A percentile compares a stretch with the other conserved stretches of the same genome.
These are phyloP conservation scores for Phalloptychus januarius DNA, from an alignment of 2,797 vertebrate genomes.

Conservation along the genomic window DNA sequence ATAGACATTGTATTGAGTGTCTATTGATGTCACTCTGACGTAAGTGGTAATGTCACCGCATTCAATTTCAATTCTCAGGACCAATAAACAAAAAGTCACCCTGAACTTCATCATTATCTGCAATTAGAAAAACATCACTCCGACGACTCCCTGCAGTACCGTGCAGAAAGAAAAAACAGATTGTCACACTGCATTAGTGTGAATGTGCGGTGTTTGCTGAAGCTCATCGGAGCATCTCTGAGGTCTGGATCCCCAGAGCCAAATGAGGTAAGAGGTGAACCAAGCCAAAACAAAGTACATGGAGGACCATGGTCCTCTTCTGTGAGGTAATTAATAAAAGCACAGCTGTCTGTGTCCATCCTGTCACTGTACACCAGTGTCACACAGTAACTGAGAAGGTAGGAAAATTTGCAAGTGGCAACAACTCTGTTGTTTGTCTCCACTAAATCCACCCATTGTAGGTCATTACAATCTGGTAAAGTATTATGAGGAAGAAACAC, in stretches of 20 bases:
- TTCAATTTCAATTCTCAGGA: slow-evolving; percentile 3
- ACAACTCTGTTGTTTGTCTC: background rate
- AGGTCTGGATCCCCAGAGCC: slow-evolving; percentile 31
- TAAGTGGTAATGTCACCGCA: slow-evolving; percentile 2
- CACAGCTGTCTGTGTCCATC: background rate
- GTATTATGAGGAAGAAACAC: background rate
- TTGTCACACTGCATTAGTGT: slow-evolving; percentile 73
- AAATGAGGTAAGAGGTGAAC: slow-evolving; percentile 53
- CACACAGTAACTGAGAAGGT: background rate
- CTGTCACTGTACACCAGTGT: background rate
- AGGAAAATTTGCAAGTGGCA: background rate
- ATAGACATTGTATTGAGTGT: background rate
- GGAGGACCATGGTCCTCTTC: background rate
- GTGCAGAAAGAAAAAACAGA: slow-evolving; percentile 70
- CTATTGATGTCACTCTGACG: slow-evolving; percentile 9
- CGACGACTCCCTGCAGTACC: slow-evolving; percentile 35
- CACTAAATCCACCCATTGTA: background rate
- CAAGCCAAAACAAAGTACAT: slow-evolving; percentile 28
- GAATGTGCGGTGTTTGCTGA: slow-evolving; percentile 52
- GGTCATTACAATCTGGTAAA: background rate
- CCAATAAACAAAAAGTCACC: slow-evolving; percentile 10
- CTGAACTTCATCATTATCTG: slow-evolving; percentile 70
- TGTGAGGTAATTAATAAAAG: background rate
- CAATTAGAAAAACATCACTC: slow-evolving; percentile 75
- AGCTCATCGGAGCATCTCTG: slow-evolving; percentile 67